A percentile compares a stretch with the other conserved stretches of the same genome.
Evolutionary conservation across 1,140 invertebrate species (phyloP).

Genomic region (Drosophila parvula): DNA sequence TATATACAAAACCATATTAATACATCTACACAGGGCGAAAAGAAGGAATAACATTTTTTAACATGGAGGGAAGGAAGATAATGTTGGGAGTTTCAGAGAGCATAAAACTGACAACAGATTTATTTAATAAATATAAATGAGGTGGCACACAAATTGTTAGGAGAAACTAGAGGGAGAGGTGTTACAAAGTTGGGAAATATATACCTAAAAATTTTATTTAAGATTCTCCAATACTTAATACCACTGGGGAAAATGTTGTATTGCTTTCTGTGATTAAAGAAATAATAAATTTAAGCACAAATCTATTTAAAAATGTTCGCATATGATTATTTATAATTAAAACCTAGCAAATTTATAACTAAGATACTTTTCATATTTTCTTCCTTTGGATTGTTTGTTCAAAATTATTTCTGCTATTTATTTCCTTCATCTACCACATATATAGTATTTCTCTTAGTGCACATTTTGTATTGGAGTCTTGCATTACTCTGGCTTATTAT

Average conservation of each 20-base stretch:
- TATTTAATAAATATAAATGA: background rate
- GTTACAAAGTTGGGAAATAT: background rate
- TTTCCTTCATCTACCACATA: too few relatives aligned
- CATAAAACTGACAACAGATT: slow-evolving; percentile 2
- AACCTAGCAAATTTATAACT: background rate
- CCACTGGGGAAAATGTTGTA: background rate
- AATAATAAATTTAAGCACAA: background rate
- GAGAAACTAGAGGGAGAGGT: background rate
- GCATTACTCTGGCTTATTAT: slow-evolving; percentile 55
- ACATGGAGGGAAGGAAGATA: too few relatives aligned
- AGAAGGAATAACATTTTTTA: background rate
- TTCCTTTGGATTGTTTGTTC: background rate
- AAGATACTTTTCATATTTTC: background rate
- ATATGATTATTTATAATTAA: background rate
- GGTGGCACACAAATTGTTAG: background rate
- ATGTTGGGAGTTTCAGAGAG: background rate
- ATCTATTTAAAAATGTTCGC: background rate
- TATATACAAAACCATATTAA: slow-evolving; percentile 29
- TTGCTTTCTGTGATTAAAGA: background rate
- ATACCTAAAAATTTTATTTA: background rate
- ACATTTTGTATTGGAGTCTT: background rate
- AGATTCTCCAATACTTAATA: background rate
- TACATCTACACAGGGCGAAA: slow-evolving; percentile 7
- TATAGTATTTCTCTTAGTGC: slow-evolving; percentile 23
- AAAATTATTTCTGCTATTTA: background rate